Conservation (phyloP, 2,888 invertebrate species). For the Venustoraphidia nigricollis region DNA sequence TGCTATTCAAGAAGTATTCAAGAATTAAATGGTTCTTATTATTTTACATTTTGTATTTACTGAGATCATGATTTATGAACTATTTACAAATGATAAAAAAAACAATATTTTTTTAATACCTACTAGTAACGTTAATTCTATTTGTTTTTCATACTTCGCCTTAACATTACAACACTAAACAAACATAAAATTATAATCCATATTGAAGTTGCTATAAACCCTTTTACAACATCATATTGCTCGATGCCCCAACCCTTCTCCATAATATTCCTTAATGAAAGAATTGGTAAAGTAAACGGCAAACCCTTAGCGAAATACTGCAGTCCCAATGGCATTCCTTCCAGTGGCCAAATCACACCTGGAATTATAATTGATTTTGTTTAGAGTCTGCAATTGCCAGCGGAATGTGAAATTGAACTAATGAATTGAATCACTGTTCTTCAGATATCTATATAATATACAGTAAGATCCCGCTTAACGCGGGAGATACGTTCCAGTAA, state of each 20-base stretch:
- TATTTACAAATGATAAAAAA: neutral
- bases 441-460: too few species aligned
- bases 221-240: neutral
- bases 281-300: neutral
- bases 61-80: too few species aligned
- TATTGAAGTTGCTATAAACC: neutral
- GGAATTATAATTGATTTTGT: conserved; percentile 17
- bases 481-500: too few species aligned
- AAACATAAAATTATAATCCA: neutral
- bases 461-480: too few species aligned
- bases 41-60: too few species aligned
- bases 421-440: too few species aligned
- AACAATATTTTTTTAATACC: neutral
- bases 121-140: neutral
- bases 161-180: neutral
- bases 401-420: too few species aligned
- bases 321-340: conserved; percentile 39
- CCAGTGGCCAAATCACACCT: conserved; percentile 52
- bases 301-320: conserved; percentile 20
- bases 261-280: neutral
- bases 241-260: neutral
- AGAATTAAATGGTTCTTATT: too few species aligned
- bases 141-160: neutral
- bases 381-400: too few species aligned
- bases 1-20: too few species aligned